A percentile compares a stretch with the other conserved stretches of the same genome.
These are phyloP conservation scores for Chrysopa pallens DNA, from an alignment of 1,140 invertebrate species.

Conservation along the genomic window DNA sequence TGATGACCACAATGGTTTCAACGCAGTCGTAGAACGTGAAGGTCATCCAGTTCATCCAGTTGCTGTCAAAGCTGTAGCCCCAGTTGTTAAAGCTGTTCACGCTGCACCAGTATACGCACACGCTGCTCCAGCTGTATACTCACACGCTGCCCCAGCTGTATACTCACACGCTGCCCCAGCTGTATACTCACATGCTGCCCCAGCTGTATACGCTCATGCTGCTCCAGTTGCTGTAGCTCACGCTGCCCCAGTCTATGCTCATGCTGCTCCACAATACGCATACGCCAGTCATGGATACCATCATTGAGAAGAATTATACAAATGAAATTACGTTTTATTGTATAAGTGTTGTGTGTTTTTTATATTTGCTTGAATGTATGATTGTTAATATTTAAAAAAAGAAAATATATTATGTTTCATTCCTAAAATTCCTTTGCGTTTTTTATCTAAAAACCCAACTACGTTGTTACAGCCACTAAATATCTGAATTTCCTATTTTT, in stretches of 20 bases:
- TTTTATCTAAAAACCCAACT: too few relatives aligned
- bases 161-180: too few relatives aligned
- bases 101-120: background rate
- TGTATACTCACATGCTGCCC: too few relatives aligned
- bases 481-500: too few relatives aligned
- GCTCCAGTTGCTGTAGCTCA: background rate
- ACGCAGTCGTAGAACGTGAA: constrained; percentile 21
- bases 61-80: constrained; percentile 5
- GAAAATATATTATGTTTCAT: too few relatives aligned
- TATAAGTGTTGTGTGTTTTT: background rate
- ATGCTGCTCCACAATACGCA: background rate
- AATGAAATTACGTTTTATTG: background rate
- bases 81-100: background rate
- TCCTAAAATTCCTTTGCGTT: too few relatives aligned
- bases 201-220: too few relatives aligned
- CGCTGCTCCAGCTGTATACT: too few relatives aligned
- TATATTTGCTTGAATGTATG: too few relatives aligned
- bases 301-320: background rate
- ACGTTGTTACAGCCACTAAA: too few relatives aligned
- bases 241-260: constrained; percentile 2
- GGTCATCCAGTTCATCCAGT: constrained; percentile 7
- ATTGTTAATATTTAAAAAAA: too few relatives aligned
- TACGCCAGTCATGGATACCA: background rate
- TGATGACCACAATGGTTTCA: constrained; percentile 25
- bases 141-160: too few relatives aligned